Conservation (phyloP, 2,113 vertebrate genomes). For the Phasianus colchicus region DNA sequence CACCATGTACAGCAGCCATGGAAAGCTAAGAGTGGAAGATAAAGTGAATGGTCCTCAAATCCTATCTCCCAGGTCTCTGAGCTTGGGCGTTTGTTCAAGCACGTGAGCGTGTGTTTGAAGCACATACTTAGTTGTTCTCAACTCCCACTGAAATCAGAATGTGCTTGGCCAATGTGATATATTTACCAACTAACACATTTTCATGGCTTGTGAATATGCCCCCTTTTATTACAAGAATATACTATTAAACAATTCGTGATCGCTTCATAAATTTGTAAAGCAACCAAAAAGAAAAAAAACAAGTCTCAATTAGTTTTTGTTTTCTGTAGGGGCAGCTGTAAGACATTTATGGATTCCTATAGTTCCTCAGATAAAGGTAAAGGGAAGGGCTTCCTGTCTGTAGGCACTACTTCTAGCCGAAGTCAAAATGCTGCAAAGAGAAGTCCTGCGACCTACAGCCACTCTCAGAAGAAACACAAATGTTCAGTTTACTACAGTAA, state of each 20-base stretch:
- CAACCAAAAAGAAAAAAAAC: background rate
- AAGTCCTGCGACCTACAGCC: constrained; percentile 80
- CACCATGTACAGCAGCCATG: background rate
- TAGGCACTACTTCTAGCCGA: constrained; percentile 80
- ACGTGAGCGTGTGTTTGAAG: background rate
- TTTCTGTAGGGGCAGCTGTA: constrained; percentile 88
- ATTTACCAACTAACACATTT: background rate
- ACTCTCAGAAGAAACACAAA: constrained; percentile 93
- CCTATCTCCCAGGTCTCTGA: background rate
- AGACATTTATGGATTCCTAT: constrained; percentile 89
- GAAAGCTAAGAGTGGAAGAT: background rate
- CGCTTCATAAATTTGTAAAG: background rate
- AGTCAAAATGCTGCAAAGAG: constrained; percentile 87
- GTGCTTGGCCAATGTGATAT: background rate
- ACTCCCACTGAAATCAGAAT: background rate
- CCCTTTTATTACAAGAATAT: background rate
- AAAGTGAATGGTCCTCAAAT: background rate
- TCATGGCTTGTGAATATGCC: background rate
- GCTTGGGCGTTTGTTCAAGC: background rate
- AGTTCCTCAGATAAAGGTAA: constrained; percentile 92
- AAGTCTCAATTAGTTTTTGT: background rate
- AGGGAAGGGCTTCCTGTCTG: constrained; percentile 90
- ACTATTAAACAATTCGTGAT: background rate
- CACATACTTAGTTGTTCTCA: background rate
- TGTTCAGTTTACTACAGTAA: constrained; percentile 92